These are phyloP conservation scores for Falco naumanni DNA, from an alignment of 2,797 vertebrate genomes.

Conservation along the genomic window DNA sequence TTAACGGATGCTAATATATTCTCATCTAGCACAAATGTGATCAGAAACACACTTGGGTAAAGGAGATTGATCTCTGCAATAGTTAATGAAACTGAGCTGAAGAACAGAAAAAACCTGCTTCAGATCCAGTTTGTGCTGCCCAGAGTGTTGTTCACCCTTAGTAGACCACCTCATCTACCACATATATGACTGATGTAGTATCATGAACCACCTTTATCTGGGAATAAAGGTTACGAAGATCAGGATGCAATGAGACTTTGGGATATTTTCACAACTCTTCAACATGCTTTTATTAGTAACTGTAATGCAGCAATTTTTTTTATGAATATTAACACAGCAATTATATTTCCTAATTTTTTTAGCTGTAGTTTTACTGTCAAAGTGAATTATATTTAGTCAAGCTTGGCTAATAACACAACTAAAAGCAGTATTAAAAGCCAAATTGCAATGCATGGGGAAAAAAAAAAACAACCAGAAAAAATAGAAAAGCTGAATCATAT, in stretches of 20 bases:
- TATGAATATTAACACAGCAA: conserved; percentile 44
- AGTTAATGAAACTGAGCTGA: conserved; percentile 70
- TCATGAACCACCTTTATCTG: conserved; percentile 37
- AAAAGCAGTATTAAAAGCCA: conserved; percentile 57
- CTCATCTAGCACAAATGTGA: conserved; percentile 58
- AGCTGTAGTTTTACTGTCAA: conserved; percentile 57
- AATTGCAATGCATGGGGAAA: not conserved
- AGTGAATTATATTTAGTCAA: conserved; percentile 52
- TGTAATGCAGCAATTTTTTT: conserved; percentile 34
- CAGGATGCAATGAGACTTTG: conserved; percentile 22
- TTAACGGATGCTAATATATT: conserved; percentile 61
- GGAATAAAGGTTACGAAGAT: conserved; percentile 66
- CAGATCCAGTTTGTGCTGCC: conserved; percentile 44
- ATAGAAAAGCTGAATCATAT: not conserved
- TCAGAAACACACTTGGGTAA: conserved; percentile 69
- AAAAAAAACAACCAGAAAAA: not conserved
- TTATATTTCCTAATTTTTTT: conserved; percentile 47
- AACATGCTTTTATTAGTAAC: conserved; percentile 44
- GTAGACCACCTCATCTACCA: conserved; percentile 44
- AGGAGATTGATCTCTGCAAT: conserved; percentile 66
- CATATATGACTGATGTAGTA: conserved; percentile 6
- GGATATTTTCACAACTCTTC: conserved; percentile 49
- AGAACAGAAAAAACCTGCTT: not conserved
- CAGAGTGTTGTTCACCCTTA: conserved; percentile 47
- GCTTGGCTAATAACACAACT: conserved; percentile 8